These are phyloP conservation scores for Rhagonycha lutea DNA, from an alignment of 2,888 invertebrate genomes.

Conservation along the genomic window DNA sequence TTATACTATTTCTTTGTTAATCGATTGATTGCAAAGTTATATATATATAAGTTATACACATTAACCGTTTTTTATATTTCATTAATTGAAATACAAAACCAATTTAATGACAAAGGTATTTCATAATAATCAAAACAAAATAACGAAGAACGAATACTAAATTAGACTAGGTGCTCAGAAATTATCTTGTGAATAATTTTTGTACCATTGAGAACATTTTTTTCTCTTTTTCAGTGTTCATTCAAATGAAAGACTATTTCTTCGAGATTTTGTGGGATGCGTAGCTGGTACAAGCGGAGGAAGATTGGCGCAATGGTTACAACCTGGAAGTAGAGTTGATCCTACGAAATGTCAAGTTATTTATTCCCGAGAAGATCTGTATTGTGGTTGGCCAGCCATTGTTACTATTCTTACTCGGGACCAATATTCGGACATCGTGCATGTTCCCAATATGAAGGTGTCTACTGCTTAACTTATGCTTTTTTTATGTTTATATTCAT, in stretches of 20 bases:
- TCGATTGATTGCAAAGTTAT: too few species aligned
- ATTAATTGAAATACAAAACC: too few species aligned
- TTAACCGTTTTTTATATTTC: too few species aligned
- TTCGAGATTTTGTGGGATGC: conserved; percentile 89
- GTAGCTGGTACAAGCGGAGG: conserved; percentile 85
- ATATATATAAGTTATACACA: too few species aligned
- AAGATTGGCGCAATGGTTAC: conserved; percentile 91
- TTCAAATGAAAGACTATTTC: conserved; percentile 89
- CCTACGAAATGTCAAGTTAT: conserved; percentile 84
- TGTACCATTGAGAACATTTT: not conserved
- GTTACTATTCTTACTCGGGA: conserved; percentile 83
- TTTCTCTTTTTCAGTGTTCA: conserved; percentile 65
- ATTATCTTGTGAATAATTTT: too few species aligned
- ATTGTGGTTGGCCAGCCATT: conserved; percentile 83
- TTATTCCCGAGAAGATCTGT: conserved; percentile 70
- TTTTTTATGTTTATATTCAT: not conserved
- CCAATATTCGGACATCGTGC: conserved; percentile 88
- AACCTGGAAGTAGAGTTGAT: conserved; percentile 90
- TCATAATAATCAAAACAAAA: too few species aligned
- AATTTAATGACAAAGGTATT: too few species aligned
- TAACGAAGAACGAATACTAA: too few species aligned
- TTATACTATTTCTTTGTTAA: too few species aligned
- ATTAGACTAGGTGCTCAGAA: too few species aligned
- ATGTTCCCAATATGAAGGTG: conserved; percentile 84
- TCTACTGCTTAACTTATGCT: conserved; percentile 36